phyloP scores from a whole-genome alignment of 2,797 vertebrate genomes.

The Cygnus olor region DNA sequence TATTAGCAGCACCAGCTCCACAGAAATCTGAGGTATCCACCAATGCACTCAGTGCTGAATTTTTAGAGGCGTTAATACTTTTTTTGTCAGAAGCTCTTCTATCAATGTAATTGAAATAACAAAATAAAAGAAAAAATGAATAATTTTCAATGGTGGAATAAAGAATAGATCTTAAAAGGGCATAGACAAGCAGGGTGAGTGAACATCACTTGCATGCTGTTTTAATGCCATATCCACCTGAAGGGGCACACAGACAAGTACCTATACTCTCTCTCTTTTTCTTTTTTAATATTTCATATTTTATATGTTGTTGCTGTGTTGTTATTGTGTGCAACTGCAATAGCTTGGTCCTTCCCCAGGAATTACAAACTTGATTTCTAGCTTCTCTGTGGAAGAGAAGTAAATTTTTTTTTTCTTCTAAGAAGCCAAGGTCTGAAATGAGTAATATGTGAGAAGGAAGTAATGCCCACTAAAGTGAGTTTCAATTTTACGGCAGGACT shows the following conservation, averaged over 20 bases:
- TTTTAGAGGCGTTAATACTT: not conserved
- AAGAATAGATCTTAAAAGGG: not conserved
- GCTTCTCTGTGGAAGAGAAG: not conserved
- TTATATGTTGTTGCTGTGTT: not conserved
- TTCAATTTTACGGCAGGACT: not conserved
- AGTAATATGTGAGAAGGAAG: not conserved
- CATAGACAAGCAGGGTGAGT: not conserved
- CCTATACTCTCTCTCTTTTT: too few species aligned
- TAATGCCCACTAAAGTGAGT: not conserved
- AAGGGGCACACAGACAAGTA: not conserved
- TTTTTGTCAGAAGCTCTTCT: not conserved
- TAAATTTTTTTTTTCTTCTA: not conserved
- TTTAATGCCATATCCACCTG: not conserved
- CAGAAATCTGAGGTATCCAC: not conserved
- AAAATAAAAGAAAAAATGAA: not conserved
- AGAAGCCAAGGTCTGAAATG: not conserved
- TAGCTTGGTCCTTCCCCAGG: not conserved
- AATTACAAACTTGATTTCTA: not conserved
- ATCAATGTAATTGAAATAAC: not conserved
- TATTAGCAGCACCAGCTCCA: not conserved
- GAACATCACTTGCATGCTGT: not conserved
- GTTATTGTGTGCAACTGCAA: not conserved
- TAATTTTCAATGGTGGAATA: not conserved
- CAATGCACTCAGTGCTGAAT: not conserved
- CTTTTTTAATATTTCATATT: accelerated